A percentile compares a stretch with the other conserved stretches of the same genome.
phyloP scores from a whole-genome alignment of 2,888 invertebrate genomes.

The Lordiphosa fenestrarum region DNA sequence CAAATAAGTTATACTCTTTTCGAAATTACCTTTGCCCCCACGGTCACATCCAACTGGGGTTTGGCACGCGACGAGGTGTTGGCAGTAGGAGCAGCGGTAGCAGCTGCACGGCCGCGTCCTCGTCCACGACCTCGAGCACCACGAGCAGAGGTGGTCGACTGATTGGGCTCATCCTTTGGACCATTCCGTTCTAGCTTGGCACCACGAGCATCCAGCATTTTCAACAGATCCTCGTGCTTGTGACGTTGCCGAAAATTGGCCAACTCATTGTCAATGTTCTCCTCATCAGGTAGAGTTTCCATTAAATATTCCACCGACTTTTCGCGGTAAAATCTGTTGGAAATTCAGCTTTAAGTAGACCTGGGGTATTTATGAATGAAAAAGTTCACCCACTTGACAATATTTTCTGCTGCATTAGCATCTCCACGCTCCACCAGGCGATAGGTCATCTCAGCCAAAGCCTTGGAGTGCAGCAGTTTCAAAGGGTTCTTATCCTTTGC shows the following conservation, averaged over 20 bases:
- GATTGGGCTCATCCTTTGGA: constrained; percentile 18
- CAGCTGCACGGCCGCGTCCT: constrained; percentile 39
- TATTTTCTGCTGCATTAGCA: constrained; percentile 81
- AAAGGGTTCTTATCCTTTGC: constrained; percentile 82
- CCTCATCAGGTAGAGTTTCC: constrained; percentile 80
- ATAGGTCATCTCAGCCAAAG: constrained; percentile 88
- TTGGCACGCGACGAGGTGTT: constrained; percentile 28
- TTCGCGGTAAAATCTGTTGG: constrained; percentile 81
- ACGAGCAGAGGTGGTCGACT: constrained; percentile 6
- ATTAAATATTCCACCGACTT: constrained; percentile 82
- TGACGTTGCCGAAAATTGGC: constrained; percentile 78
- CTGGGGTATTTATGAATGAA: background rate
- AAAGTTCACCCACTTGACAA: constrained; percentile 77
- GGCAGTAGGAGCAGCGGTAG: constrained; percentile 17
- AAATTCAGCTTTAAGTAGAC: background rate
- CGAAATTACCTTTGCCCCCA: constrained; percentile 37
- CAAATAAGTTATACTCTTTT: background rate
- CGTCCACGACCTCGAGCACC: constrained; percentile 55
- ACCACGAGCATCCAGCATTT: constrained; percentile 60
- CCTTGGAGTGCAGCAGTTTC: constrained; percentile 86
- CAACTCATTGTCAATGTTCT: constrained; percentile 81
- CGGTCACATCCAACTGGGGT: constrained; percentile 56
- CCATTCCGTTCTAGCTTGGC: constrained; percentile 10
- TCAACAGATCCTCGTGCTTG: constrained; percentile 66
- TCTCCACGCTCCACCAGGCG: constrained; percentile 85